Conservation (phyloP, 2,888 invertebrate genomes). For the Muscina levida region DNA sequence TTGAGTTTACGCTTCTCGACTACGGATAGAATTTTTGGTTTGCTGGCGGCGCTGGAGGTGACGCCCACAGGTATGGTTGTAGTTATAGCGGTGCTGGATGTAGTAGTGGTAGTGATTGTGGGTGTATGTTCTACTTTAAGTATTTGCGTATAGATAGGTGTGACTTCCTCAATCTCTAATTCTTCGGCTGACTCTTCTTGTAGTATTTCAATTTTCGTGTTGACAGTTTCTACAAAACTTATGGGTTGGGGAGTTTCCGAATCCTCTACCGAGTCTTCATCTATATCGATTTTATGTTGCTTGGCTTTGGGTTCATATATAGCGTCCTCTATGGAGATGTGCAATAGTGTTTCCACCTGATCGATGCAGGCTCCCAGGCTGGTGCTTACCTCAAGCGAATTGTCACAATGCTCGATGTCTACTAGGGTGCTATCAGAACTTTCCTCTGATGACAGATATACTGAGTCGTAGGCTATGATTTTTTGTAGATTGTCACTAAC, state of each 20-base stretch:
- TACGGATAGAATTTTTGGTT: slow-evolving; percentile 82
- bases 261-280: slow-evolving; percentile 20
- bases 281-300: slow-evolving; percentile 67
- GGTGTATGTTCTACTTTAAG: slow-evolving; percentile 72
- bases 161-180: slow-evolving; percentile 24
- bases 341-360: slow-evolving; percentile 71
- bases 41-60: slow-evolving; percentile 78
- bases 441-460: slow-evolving; percentile 79
- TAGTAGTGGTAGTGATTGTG: neutral
- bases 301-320: slow-evolving; percentile 73
- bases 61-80: slow-evolving; percentile 63
- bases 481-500: slow-evolving; percentile 72
- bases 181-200: slow-evolving; percentile 42
- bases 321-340: slow-evolving; percentile 78
- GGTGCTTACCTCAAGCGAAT: slow-evolving; percentile 67
- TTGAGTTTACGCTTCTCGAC: slow-evolving; percentile 79
- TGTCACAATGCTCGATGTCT: slow-evolving; percentile 72
- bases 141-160: slow-evolving; percentile 72
- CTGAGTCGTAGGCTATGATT: slow-evolving; percentile 79
- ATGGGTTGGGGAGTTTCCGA: neutral
- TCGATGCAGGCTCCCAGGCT: slow-evolving; percentile 58
- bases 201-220: slow-evolving; percentile 61
- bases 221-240: slow-evolving; percentile 50
- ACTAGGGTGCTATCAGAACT: slow-evolving; percentile 77
- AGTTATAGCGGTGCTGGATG: neutral